Evolutionary conservation across 35 echinoderm and acorn worm genomes (phyloP), one percentile per base, ranked within the genome.

Genomic region (Holothuria glaberrima): DNA sequence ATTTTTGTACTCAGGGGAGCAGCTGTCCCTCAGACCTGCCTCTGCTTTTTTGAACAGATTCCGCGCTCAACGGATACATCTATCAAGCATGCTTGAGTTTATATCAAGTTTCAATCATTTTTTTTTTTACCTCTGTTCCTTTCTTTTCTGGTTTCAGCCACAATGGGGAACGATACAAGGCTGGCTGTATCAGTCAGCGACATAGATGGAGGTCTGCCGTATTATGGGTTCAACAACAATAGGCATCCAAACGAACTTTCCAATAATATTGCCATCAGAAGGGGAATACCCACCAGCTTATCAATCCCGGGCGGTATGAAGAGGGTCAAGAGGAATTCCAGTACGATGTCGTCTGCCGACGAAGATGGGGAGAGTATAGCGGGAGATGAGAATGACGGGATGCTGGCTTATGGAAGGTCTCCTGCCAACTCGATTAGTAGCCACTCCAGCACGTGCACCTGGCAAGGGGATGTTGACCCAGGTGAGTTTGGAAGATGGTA

Each of bases 381-480:
- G 0, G 97, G 93, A 17, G 96, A 98, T 58, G 96, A 98, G 28
- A 41, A 81, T 1, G 95, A 97, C 5, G 92, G 90, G 28, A 76
- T 97, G 56, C 66, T 86, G 29, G 90, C 77, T 52, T 99, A 99
- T 69, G 93, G 93, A 50, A 76, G 91, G 59, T 99, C 97, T 3
- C 97, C 97, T 41, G 91, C 93, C 36, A 92, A 92, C 72, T 99
- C 97, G 2, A 52, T 99, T 1, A 93, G 90, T 58, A 99, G 97
- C 76, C 97, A 99, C 28, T 93, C 91, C 1, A 91, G 93, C 79
- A 92, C 93, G 27, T 99, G 97, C 76, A 92, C 93, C 33, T 99
- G 97, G 97, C 97, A 95, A n/a, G 94, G 97, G 31, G 97, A 99
- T 73, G 74, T 95, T 12, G 97, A 99, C 70, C 87, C 93, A 73